Evolutionary conservation across 2,113 vertebrate species (phyloP).

Genomic region (Cettia cetti): DNA sequence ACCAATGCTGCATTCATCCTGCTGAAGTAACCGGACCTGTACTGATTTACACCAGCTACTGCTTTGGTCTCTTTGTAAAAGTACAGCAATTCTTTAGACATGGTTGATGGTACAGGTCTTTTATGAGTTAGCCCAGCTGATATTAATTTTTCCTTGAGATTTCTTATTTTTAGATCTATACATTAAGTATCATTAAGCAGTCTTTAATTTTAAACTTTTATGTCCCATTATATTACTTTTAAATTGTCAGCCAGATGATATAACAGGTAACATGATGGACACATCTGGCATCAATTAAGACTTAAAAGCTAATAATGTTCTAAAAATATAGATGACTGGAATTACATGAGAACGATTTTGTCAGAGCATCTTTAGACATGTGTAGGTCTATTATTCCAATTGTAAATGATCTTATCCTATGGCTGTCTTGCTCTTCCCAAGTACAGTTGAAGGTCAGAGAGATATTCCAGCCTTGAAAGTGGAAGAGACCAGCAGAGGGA

Average conservation of each 20-base stretch:
- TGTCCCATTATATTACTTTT: constrained; percentile 9
- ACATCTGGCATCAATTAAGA: neutral
- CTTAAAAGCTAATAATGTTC: constrained; percentile 5
- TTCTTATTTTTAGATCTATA: constrained; percentile 49
- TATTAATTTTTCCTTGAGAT: neutral
- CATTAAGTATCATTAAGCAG: neutral
- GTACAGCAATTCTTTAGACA: neutral
- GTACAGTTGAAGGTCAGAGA: neutral
- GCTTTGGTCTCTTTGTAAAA: neutral
- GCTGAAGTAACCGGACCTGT: neutral
- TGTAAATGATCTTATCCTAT: neutral
- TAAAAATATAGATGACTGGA: constrained; percentile 29
- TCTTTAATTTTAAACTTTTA: constrained; percentile 32
- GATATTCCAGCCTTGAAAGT: neutral
- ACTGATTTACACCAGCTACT: neutral
- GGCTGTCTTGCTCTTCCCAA: neutral
- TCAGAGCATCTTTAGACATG: neutral
- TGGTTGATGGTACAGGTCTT: neutral
- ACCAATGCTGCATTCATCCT: neutral
- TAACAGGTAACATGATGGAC: constrained; percentile 25
- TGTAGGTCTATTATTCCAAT: neutral
- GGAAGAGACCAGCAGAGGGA: neutral
- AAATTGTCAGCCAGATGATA: constrained; percentile 10
- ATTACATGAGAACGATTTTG: constrained; percentile 2
- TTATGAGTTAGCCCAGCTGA: neutral